Percentiles rank a stretch among this genome's conserved stretches.
Conservation (phyloP, 2,797 vertebrate genomes). For the Xerus rutilus region DNA sequence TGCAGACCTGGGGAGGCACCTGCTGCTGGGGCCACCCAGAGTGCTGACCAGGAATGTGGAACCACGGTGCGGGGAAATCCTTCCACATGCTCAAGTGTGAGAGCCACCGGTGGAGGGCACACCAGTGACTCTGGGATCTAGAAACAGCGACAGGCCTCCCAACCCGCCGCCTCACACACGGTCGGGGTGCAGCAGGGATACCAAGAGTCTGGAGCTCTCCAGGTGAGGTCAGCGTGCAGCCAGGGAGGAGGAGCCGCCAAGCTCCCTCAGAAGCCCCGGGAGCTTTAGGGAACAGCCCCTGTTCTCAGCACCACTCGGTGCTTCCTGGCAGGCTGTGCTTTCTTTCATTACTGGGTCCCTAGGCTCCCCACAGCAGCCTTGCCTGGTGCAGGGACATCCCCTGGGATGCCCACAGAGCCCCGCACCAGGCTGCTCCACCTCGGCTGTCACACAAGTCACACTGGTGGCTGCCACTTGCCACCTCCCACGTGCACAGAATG, state of each 20-base stretch:
- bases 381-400: background rate
- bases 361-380: background rate
- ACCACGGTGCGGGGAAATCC: background rate
- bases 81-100: background rate
- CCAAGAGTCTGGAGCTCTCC: background rate
- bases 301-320: background rate
- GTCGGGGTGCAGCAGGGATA: background rate
- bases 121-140: background rate
- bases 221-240: background rate
- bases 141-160: background rate
- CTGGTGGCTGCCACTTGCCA: background rate
- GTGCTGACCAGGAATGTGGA: background rate
- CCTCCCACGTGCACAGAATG: accelerated
- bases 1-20: background rate
- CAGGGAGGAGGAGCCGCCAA: background rate
- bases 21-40: background rate
- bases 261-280: background rate
- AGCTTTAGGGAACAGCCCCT: background rate
- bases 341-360: background rate
- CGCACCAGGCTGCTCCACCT: accelerated
- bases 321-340: background rate
- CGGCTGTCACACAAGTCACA: background rate
- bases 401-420: background rate
- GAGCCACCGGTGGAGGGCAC: background rate
- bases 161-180: background rate